phyloP scores from a whole-genome alignment of 2,113 vertebrate genomes.

The Apeltes quadracus region DNA sequence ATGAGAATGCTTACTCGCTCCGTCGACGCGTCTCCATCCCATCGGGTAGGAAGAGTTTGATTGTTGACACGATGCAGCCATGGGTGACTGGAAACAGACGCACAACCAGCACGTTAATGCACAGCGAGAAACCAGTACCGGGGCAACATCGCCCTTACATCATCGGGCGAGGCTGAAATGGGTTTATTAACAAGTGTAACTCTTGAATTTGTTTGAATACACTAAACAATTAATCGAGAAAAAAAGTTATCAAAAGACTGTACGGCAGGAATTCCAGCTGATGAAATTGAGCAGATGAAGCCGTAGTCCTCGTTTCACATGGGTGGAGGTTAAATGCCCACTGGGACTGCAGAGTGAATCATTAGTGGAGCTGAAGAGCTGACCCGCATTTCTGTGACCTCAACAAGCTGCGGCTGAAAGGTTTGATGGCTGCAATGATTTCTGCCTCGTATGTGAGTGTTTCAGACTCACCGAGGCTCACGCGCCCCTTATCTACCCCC shows the following conservation, averaged over 20 bases:
- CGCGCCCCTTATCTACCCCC: background rate
- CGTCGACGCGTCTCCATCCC: constrained; percentile 96
- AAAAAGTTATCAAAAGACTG: background rate
- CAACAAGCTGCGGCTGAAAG: constrained; percentile 9
- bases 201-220: too few species aligned
- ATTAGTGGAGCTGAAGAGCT: constrained; percentile 61
- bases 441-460: constrained; percentile 2
- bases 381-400: constrained; percentile 51
- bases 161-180: background rate
- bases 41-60: constrained; percentile 99
- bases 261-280: background rate
- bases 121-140: background rate
- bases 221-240: background rate
- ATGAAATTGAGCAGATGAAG: background rate
- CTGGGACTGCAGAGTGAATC: constrained; percentile 1
- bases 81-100: constrained; percentile 90
- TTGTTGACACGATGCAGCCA: constrained; percentile 98
- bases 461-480: background rate
- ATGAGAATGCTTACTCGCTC: constrained; percentile 89
- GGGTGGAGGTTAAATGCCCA: constrained; percentile 11
- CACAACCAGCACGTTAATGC: constrained; percentile 5
- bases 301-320: background rate
- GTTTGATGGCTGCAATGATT: constrained; percentile 23
- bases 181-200: too few species aligned
- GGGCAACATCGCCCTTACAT: background rate